Evolutionary conservation across 2,797 vertebrate species (phyloP).

Genomic region (Pangasius djambal): DNA sequence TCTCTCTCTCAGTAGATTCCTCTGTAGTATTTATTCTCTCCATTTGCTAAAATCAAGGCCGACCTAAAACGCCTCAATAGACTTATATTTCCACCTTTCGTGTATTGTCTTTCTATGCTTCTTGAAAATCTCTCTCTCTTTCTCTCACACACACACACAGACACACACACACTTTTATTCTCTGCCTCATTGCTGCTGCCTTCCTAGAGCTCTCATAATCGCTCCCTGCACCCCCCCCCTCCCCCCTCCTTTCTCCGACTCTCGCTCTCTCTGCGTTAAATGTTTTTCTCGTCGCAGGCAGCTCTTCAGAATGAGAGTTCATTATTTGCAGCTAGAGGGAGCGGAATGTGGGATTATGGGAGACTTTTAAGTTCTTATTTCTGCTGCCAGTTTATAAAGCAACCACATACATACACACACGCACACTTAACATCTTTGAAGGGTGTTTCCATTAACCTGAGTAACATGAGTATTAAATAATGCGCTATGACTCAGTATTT

Average conservation of each 20-base stretch:
- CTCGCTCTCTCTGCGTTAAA: conserved; percentile 31
- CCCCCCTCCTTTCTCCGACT: not conserved
- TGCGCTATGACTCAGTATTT: not conserved
- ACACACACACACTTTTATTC: conserved; percentile 4
- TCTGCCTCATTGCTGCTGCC: conserved; percentile 19
- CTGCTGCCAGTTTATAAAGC: conserved; percentile 65
- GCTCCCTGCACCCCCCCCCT: conserved; percentile 48
- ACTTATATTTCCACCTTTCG: conserved; percentile 18
- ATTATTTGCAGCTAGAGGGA: conserved; percentile 62
- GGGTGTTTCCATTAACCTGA: not conserved
- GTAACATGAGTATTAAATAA: not conserved
- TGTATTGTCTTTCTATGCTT: conserved; percentile 16
- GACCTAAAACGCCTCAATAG: conserved; percentile 48
- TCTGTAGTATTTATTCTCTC: conserved; percentile 58
- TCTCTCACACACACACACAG: not conserved
- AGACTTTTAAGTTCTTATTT: conserved; percentile 64
- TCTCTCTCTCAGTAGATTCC: conserved; percentile 42
- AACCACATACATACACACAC: conserved; percentile 49
- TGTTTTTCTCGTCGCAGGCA: conserved; percentile 54
- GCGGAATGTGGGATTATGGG: conserved; percentile 73
- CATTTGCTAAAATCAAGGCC: conserved; percentile 53
- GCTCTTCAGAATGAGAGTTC: conserved; percentile 60
- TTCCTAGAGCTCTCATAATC: conserved; percentile 17
- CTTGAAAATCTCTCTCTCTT: conserved; percentile 29
- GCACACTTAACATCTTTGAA: not conserved